phyloP scores from a whole-genome alignment of 1,140 invertebrate species.

The Drosophila bocqueti region DNA sequence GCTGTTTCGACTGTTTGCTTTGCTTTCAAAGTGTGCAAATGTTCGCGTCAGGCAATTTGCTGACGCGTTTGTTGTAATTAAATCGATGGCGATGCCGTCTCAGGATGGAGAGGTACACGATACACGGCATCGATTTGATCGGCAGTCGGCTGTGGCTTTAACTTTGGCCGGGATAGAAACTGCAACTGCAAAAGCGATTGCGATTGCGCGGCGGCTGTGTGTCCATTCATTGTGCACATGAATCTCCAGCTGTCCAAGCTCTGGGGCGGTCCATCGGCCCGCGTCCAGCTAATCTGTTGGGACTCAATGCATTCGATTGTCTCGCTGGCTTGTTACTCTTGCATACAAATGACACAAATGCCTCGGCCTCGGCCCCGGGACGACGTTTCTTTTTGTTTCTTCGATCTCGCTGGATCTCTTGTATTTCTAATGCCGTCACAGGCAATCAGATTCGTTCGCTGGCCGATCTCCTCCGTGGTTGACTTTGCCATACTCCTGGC shows the following conservation, averaged over 20 bases:
- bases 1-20: conserved; percentile 57
- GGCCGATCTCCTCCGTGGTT: conserved; percentile 28
- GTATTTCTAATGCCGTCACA: conserved; percentile 81
- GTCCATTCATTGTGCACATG: conserved; percentile 75
- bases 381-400: conserved; percentile 51
- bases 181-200: conserved; percentile 20
- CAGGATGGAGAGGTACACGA: conserved; percentile 56
- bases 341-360: conserved; percentile 84
- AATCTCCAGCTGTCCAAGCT: conserved; percentile 69
- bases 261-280: conserved; percentile 70
- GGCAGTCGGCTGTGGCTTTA: conserved; percentile 43
- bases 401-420: conserved; percentile 36
- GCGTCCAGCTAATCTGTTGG: conserved; percentile 73
- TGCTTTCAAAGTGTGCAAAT: conserved; percentile 81
- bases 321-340: conserved; percentile 79
- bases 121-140: conserved; percentile 76
- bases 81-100: conserved; percentile 70
- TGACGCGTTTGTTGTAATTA: conserved; percentile 83
- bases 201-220: conserved; percentile 34
- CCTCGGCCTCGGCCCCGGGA: conserved; percentile 41
- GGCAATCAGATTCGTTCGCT: conserved; percentile 59
- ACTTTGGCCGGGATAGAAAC: conserved; percentile 4
- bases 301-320: conserved; percentile 65
- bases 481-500: conserved; percentile 52
- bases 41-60: conserved; percentile 83